Evolutionary conservation across 2,797 vertebrate species (phyloP), one percentile per base, ranked within the genome.

Genomic region (Microcaecilia unicolor): DNA sequence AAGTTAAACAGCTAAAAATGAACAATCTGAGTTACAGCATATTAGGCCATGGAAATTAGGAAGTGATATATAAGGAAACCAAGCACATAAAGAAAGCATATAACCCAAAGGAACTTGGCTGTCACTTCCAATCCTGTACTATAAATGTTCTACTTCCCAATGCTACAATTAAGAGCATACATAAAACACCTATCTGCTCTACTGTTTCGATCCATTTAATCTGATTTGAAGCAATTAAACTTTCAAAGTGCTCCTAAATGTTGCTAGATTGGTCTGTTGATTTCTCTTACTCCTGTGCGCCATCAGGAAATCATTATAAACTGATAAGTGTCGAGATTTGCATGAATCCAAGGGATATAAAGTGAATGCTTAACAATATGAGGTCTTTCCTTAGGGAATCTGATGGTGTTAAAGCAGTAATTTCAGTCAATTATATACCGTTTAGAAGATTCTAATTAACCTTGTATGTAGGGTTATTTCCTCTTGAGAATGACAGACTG

Each of bases 181-280:
- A n/a, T n/a, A n/a, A n/a, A n/a, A n/a, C n/a, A n/a, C n/a, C 4
- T 40, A 14, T 15, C 30, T 48, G 1, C 3, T 48, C 6, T 57
- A 40, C 28, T 5, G 25, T 7, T 48, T 31, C 43, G 59, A 42
- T 43, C 3, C 5, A n/a, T 40, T 38, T 44, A 47, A 51, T 52
- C 43, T 46, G 9, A 8, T 51, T 52, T 48, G 11, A 15, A 35
- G 6, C 16, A 42, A 30, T 43, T 45, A 22, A 45, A 32, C 6
- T 47, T 47, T 20, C 17, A 10, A 48, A 35, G 3, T 40, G 3
- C 13, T 6, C 25, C 17, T 31, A 31, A 46, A 20, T 28, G 25
- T 28, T 15, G 12, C 7, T 35, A 6, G 5, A 44, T 13, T 6
- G 5, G 8, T 15, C 6, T 16, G 5, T 22, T 36, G 12, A 35